These are phyloP conservation scores for Apodemia zela DNA, from an alignment of 2,888 invertebrate genomes.

Conservation along the genomic window DNA sequence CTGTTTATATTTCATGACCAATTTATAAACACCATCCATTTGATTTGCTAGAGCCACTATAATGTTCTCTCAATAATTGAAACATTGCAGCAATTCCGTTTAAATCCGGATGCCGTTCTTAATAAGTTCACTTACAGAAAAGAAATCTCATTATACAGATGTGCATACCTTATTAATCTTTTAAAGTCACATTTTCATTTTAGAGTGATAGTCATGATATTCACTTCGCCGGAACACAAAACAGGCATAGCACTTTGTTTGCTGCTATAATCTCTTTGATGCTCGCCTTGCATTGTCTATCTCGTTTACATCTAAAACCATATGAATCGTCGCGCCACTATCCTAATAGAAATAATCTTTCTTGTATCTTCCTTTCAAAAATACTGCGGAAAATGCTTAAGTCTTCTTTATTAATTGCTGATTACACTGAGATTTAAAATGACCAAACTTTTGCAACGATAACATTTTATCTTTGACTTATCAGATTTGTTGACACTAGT, in stretches of 20 bases:
- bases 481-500: conserved; percentile 27
- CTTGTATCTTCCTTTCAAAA: conserved; percentile 20
- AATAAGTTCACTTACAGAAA: conserved; percentile 8
- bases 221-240: conserved; percentile 24
- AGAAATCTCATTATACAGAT: too few relatives aligned
- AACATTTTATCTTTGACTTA: conserved; percentile 23
- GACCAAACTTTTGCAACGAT: conserved; percentile 23
- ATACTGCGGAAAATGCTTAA: conserved; percentile 18
- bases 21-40: conserved; percentile 1
- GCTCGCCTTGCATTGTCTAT: conserved; percentile 21
- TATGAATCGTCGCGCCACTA: conserved; percentile 23
- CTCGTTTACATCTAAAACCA: conserved; percentile 20
- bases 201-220: conserved; percentile 16
- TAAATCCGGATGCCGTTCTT: conserved; percentile 2
- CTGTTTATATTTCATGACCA: neutral
- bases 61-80: neutral
- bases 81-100: neutral
- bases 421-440: conserved; percentile 20
- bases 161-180: neutral
- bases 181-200: neutral
- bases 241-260: conserved; percentile 26
- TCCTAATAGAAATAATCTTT: conserved; percentile 24
- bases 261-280: conserved; percentile 25
- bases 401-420: neutral
- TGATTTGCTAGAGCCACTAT: neutral